These are phyloP conservation scores for Holothuria glaberrima DNA, from an alignment of 35 echinoderm and acorn worm species.

Conservation along the genomic window DNA sequence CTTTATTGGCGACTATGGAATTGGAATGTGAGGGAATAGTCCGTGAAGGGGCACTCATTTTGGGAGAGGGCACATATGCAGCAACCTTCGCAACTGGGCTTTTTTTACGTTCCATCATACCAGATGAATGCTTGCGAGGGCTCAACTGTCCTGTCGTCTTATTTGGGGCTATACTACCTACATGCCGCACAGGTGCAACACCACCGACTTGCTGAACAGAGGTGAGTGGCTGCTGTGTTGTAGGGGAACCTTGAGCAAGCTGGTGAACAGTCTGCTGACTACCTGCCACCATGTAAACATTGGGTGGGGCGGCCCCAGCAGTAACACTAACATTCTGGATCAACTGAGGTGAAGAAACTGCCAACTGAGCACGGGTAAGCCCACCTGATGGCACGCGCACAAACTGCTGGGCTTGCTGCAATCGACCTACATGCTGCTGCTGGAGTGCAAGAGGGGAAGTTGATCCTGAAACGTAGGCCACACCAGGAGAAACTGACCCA, in stretches of 20 bases:
- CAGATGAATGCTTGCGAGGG: slow-evolving; percentile 8
- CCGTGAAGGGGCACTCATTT: slow-evolving; percentile 78
- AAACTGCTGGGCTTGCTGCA: slow-evolving; percentile 33
- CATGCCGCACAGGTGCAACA: neutral
- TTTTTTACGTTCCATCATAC: neutral
- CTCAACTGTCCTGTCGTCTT: slow-evolving; percentile 11
- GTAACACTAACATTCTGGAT: neutral
- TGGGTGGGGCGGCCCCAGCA: neutral
- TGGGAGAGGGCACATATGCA: slow-evolving; percentile 21
- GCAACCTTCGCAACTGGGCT: slow-evolving; percentile 68
- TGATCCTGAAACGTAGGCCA: slow-evolving; percentile 30
- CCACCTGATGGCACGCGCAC: slow-evolving; percentile 11
- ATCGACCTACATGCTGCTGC: slow-evolving; percentile 9
- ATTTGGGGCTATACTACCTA: no score
- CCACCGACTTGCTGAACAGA: neutral
- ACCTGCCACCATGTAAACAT: slow-evolving; percentile 54
- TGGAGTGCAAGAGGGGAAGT: slow-evolving; percentile 36
- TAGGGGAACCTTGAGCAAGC: slow-evolving; percentile 8
- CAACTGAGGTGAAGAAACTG: slow-evolving; percentile 34
- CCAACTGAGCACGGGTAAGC: slow-evolving; percentile 12
- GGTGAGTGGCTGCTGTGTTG: neutral
- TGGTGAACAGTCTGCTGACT: slow-evolving; percentile 22
- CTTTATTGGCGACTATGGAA: slow-evolving; percentile 72
- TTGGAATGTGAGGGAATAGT: slow-evolving; percentile 95
- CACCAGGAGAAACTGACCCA: slow-evolving; percentile 24